Evolutionary conservation across 35 echinoderm and acorn worm genomes (phyloP).

Genomic region (Chiridota heheva): DNA sequence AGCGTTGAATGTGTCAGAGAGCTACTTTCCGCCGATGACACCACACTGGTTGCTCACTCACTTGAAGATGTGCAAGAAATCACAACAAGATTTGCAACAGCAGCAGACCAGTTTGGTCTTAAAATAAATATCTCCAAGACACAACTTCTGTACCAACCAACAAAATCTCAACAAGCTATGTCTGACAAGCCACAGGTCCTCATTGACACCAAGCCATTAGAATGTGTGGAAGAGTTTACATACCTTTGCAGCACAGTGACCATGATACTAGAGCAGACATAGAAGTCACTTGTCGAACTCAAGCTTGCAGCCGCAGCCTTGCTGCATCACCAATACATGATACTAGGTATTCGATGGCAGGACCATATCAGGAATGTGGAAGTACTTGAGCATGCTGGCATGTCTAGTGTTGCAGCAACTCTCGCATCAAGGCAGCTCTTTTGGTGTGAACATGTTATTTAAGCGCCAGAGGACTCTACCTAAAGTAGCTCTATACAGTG

Average conservation of each 20-base stretch:
- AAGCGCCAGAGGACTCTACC: background rate
- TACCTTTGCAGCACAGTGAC: constrained; percentile 9
- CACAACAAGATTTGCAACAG: background rate
- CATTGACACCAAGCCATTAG: background rate
- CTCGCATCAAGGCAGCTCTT: too few species aligned
- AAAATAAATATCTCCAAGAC: constrained; percentile 23
- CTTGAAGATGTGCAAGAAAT: background rate
- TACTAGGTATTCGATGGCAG: too few species aligned
- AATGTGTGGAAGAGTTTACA: too few species aligned
- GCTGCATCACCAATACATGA: too few species aligned
- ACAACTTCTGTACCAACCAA: constrained; percentile 10
- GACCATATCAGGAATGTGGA: too few species aligned
- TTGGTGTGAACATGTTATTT: constrained; percentile 4
- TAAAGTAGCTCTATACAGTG: too few species aligned
- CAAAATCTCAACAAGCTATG: too few species aligned
- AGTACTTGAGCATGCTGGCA: too few species aligned
- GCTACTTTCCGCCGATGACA: constrained; percentile 11
- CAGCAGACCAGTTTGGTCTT: constrained; percentile 2
- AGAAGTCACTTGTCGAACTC: background rate
- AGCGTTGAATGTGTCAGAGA: constrained; percentile 5
- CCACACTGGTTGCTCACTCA: background rate
- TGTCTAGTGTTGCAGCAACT: too few species aligned
- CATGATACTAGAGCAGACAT: background rate
- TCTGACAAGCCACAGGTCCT: too few species aligned
- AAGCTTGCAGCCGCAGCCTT: constrained; percentile 6